Conservation (phyloP, 2,113 vertebrate genomes). For the Pogonocichla stellata region DNA sequence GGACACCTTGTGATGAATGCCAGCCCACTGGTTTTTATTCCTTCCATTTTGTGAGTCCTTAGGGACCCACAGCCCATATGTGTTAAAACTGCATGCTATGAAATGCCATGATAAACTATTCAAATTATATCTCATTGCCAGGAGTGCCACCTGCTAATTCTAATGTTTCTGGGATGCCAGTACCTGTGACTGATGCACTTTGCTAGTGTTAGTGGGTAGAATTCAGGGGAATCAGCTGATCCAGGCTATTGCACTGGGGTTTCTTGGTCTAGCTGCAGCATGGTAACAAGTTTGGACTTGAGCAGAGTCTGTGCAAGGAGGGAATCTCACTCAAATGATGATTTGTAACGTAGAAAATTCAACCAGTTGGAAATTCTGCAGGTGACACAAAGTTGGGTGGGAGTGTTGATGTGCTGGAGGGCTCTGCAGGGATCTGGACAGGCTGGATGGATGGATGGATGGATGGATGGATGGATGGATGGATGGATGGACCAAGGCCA, state of each 20-base stretch:
- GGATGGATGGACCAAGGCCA: neutral
- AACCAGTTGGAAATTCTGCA: neutral
- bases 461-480: too few species aligned
- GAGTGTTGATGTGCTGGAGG: neutral
- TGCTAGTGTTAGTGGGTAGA: neutral
- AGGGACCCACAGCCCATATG: neutral
- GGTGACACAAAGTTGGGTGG: neutral
- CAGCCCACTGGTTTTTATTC: neutral
- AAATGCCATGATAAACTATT: neutral
- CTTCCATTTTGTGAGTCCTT: neutral
- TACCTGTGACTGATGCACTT: neutral
- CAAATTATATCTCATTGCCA: neutral
- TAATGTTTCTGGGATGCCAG: neutral
- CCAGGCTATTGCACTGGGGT: neutral
- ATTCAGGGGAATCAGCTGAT: neutral
- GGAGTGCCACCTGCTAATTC: neutral
- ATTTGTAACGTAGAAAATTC: neutral
- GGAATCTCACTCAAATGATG: neutral
- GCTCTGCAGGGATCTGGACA: neutral
- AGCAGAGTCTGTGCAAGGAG: neutral
- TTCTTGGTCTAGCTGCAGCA: neutral
- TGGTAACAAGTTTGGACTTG: neutral
- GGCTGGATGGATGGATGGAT: neutral
- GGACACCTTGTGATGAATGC: neutral
- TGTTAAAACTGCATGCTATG: neutral